Percentiles rank a stretch among this genome's conserved stretches.
These are phyloP conservation scores for Pachyrhynchus sulphureomaculatus DNA, from an alignment of 1,140 invertebrate genomes.

Conservation along the genomic window DNA sequence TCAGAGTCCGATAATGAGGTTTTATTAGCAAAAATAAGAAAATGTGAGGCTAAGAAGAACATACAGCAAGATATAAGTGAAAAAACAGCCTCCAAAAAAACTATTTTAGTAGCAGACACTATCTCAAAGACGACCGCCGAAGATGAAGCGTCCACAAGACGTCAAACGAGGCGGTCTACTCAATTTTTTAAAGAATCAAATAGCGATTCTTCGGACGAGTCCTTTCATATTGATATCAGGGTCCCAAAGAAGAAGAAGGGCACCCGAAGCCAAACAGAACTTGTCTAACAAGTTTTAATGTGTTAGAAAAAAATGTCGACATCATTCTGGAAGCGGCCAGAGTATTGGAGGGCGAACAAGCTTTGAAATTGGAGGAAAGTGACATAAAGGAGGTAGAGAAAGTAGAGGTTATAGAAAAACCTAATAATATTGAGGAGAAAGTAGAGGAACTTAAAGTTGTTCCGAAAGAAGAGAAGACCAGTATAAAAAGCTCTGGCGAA, in stretches of 20 bases:
- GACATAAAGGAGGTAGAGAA: neutral
- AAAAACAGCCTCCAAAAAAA: neutral
- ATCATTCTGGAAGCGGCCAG: slow-evolving; percentile 22
- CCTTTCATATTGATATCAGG: slow-evolving; percentile 36
- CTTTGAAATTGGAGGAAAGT: neutral
- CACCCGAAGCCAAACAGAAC: slow-evolving; percentile 33
- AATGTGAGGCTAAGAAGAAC: neutral
- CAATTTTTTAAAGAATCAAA: slow-evolving; percentile 22
- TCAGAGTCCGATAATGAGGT: slow-evolving; percentile 23
- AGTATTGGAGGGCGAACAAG: slow-evolving; percentile 14
- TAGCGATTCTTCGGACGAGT: slow-evolving; percentile 40
- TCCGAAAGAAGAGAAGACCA: neutral
- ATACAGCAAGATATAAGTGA: neutral
- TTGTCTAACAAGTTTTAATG: neutral
- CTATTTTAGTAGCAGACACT: neutral
- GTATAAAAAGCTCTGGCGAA: neutral
- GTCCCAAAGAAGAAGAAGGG: slow-evolving; percentile 38
- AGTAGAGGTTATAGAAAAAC: neutral
- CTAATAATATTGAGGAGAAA: neutral
- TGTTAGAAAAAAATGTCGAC: slow-evolving; percentile 22
- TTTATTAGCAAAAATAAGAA: slow-evolving; percentile 15
- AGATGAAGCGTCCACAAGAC: slow-evolving; percentile 8
- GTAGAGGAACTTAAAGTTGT: too few species aligned
- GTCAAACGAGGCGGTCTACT: slow-evolving; percentile 31
- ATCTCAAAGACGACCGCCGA: neutral